Evolutionary conservation across 2,888 invertebrate species (phyloP), one percentile per base, ranked within the genome.

Genomic region (Dryococelus australis): DNA sequence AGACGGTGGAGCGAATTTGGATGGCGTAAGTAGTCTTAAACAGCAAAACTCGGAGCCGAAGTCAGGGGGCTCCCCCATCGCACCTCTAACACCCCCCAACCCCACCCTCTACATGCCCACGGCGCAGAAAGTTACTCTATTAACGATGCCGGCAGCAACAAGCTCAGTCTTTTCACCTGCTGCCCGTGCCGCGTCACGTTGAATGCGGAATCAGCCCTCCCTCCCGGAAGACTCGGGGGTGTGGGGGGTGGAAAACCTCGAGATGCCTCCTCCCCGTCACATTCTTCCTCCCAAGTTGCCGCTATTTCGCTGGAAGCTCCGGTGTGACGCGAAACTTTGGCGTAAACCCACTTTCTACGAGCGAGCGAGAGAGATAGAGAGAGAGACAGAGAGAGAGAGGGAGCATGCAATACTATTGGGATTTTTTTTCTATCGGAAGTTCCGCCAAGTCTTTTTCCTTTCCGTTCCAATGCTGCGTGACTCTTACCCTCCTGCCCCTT

Each of bases 121-220:
- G 8, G n/a, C 20, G 65, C 20, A 8, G 65, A n/a, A 65, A 65
- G 65, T 65, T 65, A 65, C 65, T 65, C 65, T 65, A 65, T 65
- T 65, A 65, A 65, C 65, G 65, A 65, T 65, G 65, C 65, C 65
- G 65, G 65, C 24, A 65, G 65, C 65, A 65, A 65, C 65, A n/a
- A 65, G 65, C 65, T n/a, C 65, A 65, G 65, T n/a, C 20, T 65
- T 65, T 65, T 65, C 65, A 65, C 65, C 65, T 65, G 65, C 65
- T 65, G 24, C 65, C 65, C 65, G 65, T 6, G 24, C 65, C n/a
- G 20, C 16, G 65, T 16, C 65, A 20, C n/a, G 65, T 24, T 65
- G 65, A 65, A 65, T 65, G 65, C 65, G 65, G 16, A 65, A 65
- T 65, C 65, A 65, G 65, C 24, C 65, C 65, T 47, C 47, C 24